Percentiles rank a stretch among this genome's conserved stretches.
Evolutionary conservation across 2,113 vertebrate genomes (phyloP).

Genomic region (Thunnus maccoyii): DNA sequence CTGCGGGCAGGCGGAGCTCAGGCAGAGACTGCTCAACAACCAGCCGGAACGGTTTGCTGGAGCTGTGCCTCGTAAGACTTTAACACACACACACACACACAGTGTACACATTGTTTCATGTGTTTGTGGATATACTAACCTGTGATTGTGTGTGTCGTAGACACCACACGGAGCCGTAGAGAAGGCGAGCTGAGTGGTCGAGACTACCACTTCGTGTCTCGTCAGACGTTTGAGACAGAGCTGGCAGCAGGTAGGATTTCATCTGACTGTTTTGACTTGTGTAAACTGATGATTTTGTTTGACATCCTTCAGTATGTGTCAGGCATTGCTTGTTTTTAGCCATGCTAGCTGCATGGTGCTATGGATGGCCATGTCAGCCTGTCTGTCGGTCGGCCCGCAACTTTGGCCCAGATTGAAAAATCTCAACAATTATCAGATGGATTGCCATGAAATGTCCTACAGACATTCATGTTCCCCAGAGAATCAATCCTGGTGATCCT

Average conservation of each 20-base stretch:
- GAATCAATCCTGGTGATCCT: neutral
- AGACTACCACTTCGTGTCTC: slow-evolving; percentile 96
- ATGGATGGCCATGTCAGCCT: too few species aligned
- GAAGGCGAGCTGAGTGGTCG: slow-evolving; percentile 92
- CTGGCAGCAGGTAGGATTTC: slow-evolving; percentile 87
- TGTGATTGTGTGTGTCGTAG: slow-evolving; percentile 73
- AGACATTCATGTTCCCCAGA: neutral
- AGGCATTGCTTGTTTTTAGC: too few species aligned
- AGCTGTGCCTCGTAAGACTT: slow-evolving; percentile 92
- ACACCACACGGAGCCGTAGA: slow-evolving; percentile 93
- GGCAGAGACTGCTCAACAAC: slow-evolving; percentile 91
- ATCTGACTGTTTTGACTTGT: neutral
- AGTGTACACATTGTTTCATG: neutral
- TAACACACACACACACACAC: neutral
- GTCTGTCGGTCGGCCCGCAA: neutral
- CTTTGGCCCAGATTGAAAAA: neutral
- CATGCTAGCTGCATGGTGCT: neutral
- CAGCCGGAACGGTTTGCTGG: slow-evolving; percentile 93
- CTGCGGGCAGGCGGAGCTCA: slow-evolving; percentile 94
- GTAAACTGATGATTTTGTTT: too few species aligned
- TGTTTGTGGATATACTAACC: neutral
- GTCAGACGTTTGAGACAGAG: slow-evolving; percentile 95
- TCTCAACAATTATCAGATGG: neutral
- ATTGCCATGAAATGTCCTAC: neutral
- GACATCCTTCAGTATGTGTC: neutral